Base-by-base conservation (phyloP, 2,888 invertebrate genomes). In the Poecilus cupreus region DNA sequence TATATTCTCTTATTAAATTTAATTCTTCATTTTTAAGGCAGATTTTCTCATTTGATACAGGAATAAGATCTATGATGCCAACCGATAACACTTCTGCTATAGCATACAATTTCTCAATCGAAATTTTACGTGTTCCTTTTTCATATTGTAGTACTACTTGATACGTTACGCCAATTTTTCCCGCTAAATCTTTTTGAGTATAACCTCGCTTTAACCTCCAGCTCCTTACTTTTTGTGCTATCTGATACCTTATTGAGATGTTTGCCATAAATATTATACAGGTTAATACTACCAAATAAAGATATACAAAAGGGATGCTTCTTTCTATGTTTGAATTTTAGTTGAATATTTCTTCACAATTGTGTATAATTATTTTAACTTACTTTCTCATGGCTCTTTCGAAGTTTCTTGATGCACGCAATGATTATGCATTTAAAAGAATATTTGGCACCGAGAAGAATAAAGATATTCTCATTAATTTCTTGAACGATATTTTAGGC, bases 381-480 rank as follows among this genome's bases (percentile, higher is more conserved):
- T 60, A 46, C n/a, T n/a, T 82, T 82, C 10, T 39, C 83, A 83
- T 83, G 81, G 82, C 81, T 81, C 20, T 83, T 74, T 83, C 83
- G 2, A 84, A 83, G 51, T 84, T 83, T 82, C 81, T 84, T 8
- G 83, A 83, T 82, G 72, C 83, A n/a, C 60, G 74, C 11, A 82
- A 82, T 75, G 83, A 83, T 76, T 0, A 77, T 0, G 46, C 83
- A 0, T 84, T 83, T 46, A 11, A 37, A 10, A 8, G 70, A 5
- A 83, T 84, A 22, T 83, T 83, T 82, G 83, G 82, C 43, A 76
- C 82, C 78, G 83, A 80, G 70, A 83, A 83, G 49, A 82, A 83
- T 79, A 83, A 83, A 60, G 80, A 83, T 75, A 84, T 83, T n/a
- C 83, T 83, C 60, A 83, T 84, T 82, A 70, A 83, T 54, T 83